Base-by-base conservation (phyloP, 2,113 vertebrate species). In the Ochotona princeps region DNA sequence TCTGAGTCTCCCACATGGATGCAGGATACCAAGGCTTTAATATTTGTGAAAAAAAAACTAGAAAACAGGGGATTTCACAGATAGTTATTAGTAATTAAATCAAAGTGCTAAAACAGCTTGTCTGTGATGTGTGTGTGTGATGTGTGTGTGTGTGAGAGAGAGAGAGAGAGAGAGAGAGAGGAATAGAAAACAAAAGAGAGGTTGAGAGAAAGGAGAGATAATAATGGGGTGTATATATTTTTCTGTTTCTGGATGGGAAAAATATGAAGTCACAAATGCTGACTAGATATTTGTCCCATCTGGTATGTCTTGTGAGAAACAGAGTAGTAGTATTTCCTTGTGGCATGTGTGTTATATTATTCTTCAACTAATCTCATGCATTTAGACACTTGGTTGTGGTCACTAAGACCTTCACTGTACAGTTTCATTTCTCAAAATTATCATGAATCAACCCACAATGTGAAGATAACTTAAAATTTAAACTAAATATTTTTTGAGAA, bases 161-260 rank as follows among this genome's bases (percentile, higher is more conserved):
- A 54, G n/a, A n/a, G 15, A 47, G 51, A 23, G 20, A 26, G 18
- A 38, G 13, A 54, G 28, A 67, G 21, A 28, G 65, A 49, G 30
- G n/a, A n/a, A n/a, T n/a, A 61, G 8, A 70, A 14, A 47, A 44
- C 44, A 54, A 12, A 4, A 25, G 35, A 70, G 11, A 30, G 5
- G 83, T 28, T 5, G 57, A 1, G 1, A 57, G 17, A 91, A 1
- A 47, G 5, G 0, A 32, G 3, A 38, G 67, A n/a, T 49, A 28
- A 49, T 49, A 25, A 73, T 25, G 11, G 11, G 5, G 13, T 0
- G 6, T 32, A 70, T 85, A 60, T 51, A 49, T 38, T 49, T 89
- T 65, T 57, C 44, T 88, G 2, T 86, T 85, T 65, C 35, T 92
- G 38, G 61, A 35, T 74, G 51, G n/a, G 92, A 92, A 10, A 57